These are phyloP conservation scores for Trichogramma evanescens DNA, from an alignment of 2,888 invertebrate genomes.

Conservation along the genomic window DNA sequence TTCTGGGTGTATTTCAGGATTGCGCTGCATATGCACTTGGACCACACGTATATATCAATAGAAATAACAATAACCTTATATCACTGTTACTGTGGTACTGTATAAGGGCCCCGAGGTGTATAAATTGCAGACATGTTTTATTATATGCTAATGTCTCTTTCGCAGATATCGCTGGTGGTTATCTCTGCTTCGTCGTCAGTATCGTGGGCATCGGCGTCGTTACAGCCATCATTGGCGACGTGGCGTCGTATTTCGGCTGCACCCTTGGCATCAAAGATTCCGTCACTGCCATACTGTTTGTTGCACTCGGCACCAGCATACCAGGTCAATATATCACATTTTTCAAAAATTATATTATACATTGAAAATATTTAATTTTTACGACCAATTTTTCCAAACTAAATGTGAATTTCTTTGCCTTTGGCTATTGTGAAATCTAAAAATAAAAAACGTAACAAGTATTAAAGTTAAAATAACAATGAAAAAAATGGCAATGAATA, in stretches of 20 bases:
- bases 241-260: constrained; percentile 96
- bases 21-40: too few species aligned
- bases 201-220: constrained; percentile 88
- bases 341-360: not conserved
- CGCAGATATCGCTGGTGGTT: constrained; percentile 86
- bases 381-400: not conserved
- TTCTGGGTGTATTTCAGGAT: too few species aligned
- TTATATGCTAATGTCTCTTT: constrained; percentile 20
- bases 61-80: too few species aligned
- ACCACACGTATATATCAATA: too few species aligned
- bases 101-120: too few species aligned
- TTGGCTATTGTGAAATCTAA: too few species aligned
- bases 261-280: constrained; percentile 93
- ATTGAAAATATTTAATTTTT: not conserved
- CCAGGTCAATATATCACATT: constrained; percentile 63
- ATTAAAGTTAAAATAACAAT: too few species aligned
- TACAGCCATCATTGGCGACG: constrained; percentile 94
- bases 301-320: constrained; percentile 96
- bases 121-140: not conserved
- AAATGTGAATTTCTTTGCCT: not conserved
- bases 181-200: constrained; percentile 88
- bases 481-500: too few species aligned
- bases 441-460: too few species aligned
- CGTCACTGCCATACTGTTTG: constrained; percentile 95
- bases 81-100: too few species aligned